These are phyloP conservation scores for Cnemophilus loriae DNA, from an alignment of 2,113 vertebrate species.

Conservation along the genomic window DNA sequence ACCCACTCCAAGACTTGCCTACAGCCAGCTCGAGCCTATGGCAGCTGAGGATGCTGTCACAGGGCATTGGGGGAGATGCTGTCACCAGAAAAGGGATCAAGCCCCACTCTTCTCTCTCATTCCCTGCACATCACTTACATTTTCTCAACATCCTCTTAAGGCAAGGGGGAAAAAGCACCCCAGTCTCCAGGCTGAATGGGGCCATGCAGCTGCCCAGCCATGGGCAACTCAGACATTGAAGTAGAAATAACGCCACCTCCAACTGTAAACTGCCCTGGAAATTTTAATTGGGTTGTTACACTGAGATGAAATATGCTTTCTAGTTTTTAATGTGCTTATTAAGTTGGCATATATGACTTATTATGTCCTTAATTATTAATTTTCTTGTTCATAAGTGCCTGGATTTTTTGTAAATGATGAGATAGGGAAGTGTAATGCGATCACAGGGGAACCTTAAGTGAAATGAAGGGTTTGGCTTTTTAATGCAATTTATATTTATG, in stretches of 20 bases:
- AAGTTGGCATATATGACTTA: background rate
- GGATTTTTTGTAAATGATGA: background rate
- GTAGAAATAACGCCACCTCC: background rate
- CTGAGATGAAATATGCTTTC: background rate
- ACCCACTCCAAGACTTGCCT: background rate
- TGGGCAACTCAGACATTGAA: background rate
- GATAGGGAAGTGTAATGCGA: background rate
- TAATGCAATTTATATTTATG: conserved; percentile 56
- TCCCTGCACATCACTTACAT: background rate
- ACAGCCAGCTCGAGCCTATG: background rate
- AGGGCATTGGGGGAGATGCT: background rate
- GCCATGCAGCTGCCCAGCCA: background rate
- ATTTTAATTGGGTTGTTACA: background rate
- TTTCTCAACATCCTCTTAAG: background rate
- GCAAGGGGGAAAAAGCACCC: background rate
- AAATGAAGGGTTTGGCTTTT: conserved; percentile 6
- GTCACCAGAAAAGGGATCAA: background rate
- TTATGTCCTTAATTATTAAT: conserved; percentile 37
- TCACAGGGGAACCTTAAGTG: background rate
- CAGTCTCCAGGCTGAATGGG: background rate
- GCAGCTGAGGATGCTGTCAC: background rate
- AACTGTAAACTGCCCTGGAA: background rate
- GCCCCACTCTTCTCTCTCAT: fast-evolving
- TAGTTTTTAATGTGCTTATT: conserved; percentile 33
- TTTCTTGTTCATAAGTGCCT: background rate